Base-by-base conservation (phyloP, 2,888 invertebrate genomes). In the Polylopha cassiicola region DNA sequence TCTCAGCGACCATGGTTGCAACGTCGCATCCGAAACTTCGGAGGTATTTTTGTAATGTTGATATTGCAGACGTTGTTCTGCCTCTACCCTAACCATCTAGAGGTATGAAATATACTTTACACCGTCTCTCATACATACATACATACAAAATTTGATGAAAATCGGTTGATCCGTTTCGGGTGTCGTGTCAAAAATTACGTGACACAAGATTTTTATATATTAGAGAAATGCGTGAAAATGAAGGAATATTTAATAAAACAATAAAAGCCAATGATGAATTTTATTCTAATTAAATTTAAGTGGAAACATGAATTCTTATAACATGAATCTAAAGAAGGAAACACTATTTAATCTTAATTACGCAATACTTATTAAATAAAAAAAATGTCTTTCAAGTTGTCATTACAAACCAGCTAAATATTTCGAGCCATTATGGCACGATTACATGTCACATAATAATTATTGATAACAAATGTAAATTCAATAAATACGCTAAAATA, bases 281-380 rank as follows among this genome's bases (percentile, higher is more conserved):
- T 74, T 78, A 84, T 78, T 85, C 84, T 85, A 85, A 78, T 84
- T 82, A 81, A 72, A 69, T 79, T 73, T 81, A 82, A 74, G 79
- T 85, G 85, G 84, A 85, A 85, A 85, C 82, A 84, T 85, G 82
- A 81, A 82, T 77, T 73, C 78, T 81, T 79, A 82, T 80, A 82
- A 82, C 84, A 84, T 79, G 85, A 76, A 77, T 81, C 85, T 85
- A 85, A 78, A 82, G 84, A 84, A 85, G 84, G 73, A 80, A 84
- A 84, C 79, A 61, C 81, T 85, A 84, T 72, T 70, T 82, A 82
- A 65, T 72, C 82, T 81, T 85, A 85, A 73, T 74, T 80, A 84
- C 65, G 77, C 76, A 78, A 80, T 82, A 79, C 76, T 79, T 82
- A 82, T 73, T 69, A 79, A 82, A 76, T 68, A 71, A 81, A 77